phyloP scores from a whole-genome alignment of 2,113 vertebrate genomes.

The Neodontobutis hainanensis region DNA sequence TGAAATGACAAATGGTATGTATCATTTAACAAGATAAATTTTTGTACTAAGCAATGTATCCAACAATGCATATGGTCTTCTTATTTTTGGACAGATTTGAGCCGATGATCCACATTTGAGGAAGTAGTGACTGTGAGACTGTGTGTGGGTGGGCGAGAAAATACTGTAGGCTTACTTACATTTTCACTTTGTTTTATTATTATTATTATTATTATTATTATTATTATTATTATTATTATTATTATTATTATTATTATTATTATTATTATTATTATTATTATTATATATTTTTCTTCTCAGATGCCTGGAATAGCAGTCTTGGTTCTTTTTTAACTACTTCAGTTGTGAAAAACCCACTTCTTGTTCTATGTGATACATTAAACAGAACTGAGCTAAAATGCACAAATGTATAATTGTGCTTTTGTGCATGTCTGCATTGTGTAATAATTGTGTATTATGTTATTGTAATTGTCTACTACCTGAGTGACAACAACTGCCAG shows the following conservation, averaged over 20 bases:
- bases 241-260: no score
- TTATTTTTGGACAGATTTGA: constrained; percentile 13
- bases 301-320: constrained; percentile 10
- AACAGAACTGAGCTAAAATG: no score
- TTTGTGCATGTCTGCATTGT: no score
- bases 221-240: no score
- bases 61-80: constrained; percentile 10
- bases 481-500: no score
- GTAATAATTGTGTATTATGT: no score
- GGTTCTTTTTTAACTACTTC: neutral
- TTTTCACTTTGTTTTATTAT: constrained; percentile 1
- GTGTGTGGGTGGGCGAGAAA: constrained; percentile 53
- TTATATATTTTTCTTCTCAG: constrained; percentile 9
- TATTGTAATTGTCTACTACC: no score
- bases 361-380: no score
- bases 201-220: no score
- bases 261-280: no score
- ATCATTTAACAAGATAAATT: neutral
- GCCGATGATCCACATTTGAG: constrained; percentile 46
- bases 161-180: constrained; percentile 33
- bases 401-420: neutral
- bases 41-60: neutral
- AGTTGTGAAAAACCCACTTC: neutral
- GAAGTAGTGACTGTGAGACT: constrained; percentile 50
- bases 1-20: constrained; percentile 1